phyloP scores from a whole-genome alignment of 30 jellyfish, hydroid and myxozoan species.

The Nemopilema nomurai region DNA sequence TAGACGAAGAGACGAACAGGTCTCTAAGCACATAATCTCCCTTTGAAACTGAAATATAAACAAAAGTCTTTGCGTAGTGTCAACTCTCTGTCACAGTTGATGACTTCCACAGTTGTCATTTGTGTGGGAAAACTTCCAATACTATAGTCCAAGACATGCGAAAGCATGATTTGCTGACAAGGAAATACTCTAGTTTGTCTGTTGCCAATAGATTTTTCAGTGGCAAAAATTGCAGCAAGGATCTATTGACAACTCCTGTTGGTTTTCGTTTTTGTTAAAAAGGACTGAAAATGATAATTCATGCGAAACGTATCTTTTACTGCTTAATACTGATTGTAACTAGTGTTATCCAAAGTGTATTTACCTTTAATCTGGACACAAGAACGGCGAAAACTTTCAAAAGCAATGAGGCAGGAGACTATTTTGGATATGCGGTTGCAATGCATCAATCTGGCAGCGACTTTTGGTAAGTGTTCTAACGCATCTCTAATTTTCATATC shows the following conservation, averaged over 20 bases:
- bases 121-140: not conserved
- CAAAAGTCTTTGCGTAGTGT: not conserved
- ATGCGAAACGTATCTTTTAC: too few relatives aligned
- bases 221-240: not conserved
- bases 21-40: not conserved
- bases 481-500: not conserved
- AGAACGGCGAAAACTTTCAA: slow-evolving; percentile 4
- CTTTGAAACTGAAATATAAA: not conserved
- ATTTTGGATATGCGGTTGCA: slow-evolving; percentile 52
- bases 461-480: slow-evolving; percentile 24
- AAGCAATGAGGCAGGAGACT: slow-evolving; percentile 20
- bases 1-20: too few relatives aligned
- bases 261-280: too few relatives aligned
- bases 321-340: not conserved
- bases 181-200: not conserved
- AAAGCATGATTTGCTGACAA: not conserved
- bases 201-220: not conserved
- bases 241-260: not conserved
- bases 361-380: slow-evolving; percentile 34
- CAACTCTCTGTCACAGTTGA: not conserved
- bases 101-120: not conserved
- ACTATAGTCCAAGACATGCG: not conserved
- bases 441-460: slow-evolving; percentile 26
- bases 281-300: too few relatives aligned
- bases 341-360: not conserved